Evolutionary conservation across 2,888 invertebrate species (phyloP), one percentile per base, ranked within the genome.

Genomic region (Cosmia trapezina): DNA sequence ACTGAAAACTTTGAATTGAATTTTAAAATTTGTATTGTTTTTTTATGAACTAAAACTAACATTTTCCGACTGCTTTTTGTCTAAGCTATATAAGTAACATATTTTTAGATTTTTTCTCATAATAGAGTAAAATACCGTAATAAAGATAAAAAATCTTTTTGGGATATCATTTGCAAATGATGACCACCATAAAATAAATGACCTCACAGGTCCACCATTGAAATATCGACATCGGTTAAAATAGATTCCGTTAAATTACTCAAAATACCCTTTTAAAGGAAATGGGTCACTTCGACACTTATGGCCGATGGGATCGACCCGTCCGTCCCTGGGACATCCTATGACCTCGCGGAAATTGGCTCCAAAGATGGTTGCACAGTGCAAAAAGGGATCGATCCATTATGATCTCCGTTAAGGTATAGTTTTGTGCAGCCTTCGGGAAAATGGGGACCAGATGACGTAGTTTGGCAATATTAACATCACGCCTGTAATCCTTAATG

Each of bases 201-300:
- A 17, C 2, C 37, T 6, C n/a, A 28, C 8, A 4, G 37, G 12
- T 4, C 17, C n/a, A 6, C 22, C 19, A 37, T 56, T 83, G 65
- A 71, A 71, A 69, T 71, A 83, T 75, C 7, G 43, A 47, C 8
- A 28, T 33, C 57, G 19, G 37, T 66, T 60, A 69, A 83, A 73
- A 80, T 73, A 69, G 63, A 76, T 81, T 69, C 73, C 49, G 45
- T 67, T 65, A 64, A 28, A 85, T 83, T 62, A 59, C 45, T 74
- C 75, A 71, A 70, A 76, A 65, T 11, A 33, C 61, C 63, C 57
- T 77, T 62, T 49, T 53, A 62, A 72, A 73, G 56, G 80, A 63
- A 84, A 69, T 82, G 69, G 83, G 74, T 74, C 76, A 65, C 14
- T 69, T n/a, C 37, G 69, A 57, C 45, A 69, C 72, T 82, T 76